These are phyloP conservation scores for Hycleus phaleratus DNA, from an alignment of 1,140 invertebrate species.

Conservation along the genomic window DNA sequence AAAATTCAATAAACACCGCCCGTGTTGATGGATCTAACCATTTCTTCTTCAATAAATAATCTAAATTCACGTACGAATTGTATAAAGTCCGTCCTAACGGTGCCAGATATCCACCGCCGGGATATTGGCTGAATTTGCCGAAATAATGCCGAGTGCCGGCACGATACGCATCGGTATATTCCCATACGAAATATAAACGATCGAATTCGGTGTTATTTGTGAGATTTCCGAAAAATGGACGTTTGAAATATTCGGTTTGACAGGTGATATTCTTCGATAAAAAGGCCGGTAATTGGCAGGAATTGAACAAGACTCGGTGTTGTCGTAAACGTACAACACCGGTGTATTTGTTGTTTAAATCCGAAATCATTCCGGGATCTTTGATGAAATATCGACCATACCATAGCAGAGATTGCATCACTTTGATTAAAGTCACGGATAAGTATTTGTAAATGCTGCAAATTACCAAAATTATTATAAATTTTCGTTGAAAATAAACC, in stretches of 20 bases:
- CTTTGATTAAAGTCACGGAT: constrained; percentile 14
- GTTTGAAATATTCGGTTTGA: constrained; percentile 3
- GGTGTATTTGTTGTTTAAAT: constrained; percentile 26
- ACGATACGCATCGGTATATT: constrained; percentile 3
- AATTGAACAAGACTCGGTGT: constrained; percentile 9
- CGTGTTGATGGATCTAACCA: constrained; percentile 24
- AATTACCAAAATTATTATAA: not conserved
- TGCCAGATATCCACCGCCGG: constrained; percentile 24
- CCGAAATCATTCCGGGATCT: constrained; percentile 24
- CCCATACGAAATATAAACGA: constrained; percentile 14
- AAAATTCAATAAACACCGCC: constrained; percentile 25
- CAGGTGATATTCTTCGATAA: not conserved
- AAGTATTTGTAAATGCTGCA: constrained; percentile 24
- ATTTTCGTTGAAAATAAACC: no score
- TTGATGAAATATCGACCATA: constrained; percentile 19
- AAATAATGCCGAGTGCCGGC: constrained; percentile 13
- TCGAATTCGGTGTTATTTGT: constrained; percentile 15
- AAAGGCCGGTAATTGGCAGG: not conserved
- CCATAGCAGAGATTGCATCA: constrained; percentile 22
- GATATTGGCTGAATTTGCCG: constrained; percentile 24
- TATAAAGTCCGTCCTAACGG: constrained; percentile 22
- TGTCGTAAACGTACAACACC: constrained; percentile 24
- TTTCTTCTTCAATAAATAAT: constrained; percentile 22
- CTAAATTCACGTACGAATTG: constrained; percentile 24
- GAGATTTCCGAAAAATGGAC: not conserved